Base-by-base conservation (phyloP, 2,797 vertebrate genomes). In the Sebastes minor region DNA sequence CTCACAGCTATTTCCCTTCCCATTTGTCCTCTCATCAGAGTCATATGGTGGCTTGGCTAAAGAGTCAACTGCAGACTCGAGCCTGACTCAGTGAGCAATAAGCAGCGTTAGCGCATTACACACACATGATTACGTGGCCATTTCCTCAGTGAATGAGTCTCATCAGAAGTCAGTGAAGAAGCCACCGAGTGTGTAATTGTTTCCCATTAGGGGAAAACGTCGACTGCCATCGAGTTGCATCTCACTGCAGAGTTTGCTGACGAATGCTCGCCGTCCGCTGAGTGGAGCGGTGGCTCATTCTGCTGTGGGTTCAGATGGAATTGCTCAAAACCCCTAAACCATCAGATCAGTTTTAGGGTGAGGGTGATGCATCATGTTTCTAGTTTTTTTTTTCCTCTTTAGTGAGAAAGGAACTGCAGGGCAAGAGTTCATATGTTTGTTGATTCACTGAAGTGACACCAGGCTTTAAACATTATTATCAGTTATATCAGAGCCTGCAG, bases 141-240 rank as follows among this genome's bases (percentile, higher is more conserved):
- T 94, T 93, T 92, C 93, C 94, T 90, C 91, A 76, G 90, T 89
- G 91, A 95, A 93, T 89, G 89, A 87, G 91, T 92, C 94, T 94
- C 94, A 96, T 95, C 94, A 93, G 92, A 95, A 94, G 93, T 94
- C 94, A 91, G 80, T 90, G 91, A 94, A 92, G 93, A 92, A 95
- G 91, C 93, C 95, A 94, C 91, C 88, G 90, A 94, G 92, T 96
- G 94, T 95, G 95, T 96, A 96, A 96, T 95, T 95, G 95, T 94
- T 93, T 95, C 94, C 93, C 93, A 92, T 95, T 95, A 94, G 89
- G 87, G 92, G 86, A 18, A 88, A 89, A 89, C 73, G 87, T 92
- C 78, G 87, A 82, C 91, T 88, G 87, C 93, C 83, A 88, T 85
- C 62, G 77, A 91, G 86, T 91, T 81, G 73, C 87, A 86, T 92